phyloP scores from a whole-genome alignment of 2,888 invertebrate species.

The Tetramorium bicarinatum region DNA sequence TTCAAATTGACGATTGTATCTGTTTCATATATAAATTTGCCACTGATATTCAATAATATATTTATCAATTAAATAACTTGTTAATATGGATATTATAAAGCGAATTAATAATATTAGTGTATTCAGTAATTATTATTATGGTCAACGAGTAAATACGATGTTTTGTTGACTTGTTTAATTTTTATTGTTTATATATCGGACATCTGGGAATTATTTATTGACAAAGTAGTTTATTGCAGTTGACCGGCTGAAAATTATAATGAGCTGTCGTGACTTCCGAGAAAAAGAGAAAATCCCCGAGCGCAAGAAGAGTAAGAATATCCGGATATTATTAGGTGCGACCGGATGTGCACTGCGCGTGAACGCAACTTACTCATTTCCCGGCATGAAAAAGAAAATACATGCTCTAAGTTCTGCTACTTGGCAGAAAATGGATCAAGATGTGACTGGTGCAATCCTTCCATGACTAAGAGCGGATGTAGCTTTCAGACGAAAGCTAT shows the following conservation, averaged over 20 bases:
- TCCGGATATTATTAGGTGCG: slow-evolving; percentile 37
- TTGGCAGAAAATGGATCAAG: slow-evolving; percentile 27
- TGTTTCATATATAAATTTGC: not conserved
- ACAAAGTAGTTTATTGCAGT: not conserved
- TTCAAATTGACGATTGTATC: not conserved
- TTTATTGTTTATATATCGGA: not conserved
- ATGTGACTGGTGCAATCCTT: not conserved
- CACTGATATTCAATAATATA: not conserved
- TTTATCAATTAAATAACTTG: slow-evolving; percentile 12
- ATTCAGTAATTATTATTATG: not conserved
- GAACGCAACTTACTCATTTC: slow-evolving; percentile 31
- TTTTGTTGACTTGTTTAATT: slow-evolving; percentile 3
- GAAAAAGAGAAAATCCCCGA: slow-evolving; percentile 5
- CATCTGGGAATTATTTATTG: not conserved
- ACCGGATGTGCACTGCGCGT: slow-evolving; percentile 31
- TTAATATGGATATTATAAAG: not conserved
- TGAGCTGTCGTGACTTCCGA: not conserved
- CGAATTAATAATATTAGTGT: slow-evolving; percentile 13
- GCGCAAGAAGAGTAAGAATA: not conserved
- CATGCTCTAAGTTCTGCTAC: slow-evolving; percentile 1
- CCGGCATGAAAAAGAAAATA: slow-evolving; percentile 16
- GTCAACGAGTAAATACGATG: not conserved
- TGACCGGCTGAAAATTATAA: slow-evolving; percentile 13
- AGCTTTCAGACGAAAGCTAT: slow-evolving; percentile 18
- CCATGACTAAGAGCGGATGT: slow-evolving; percentile 20